A percentile compares a stretch with the other conserved stretches of the same genome.
phyloP scores from a whole-genome alignment of 2,797 vertebrate genomes.

The Caiman crocodilus region DNA sequence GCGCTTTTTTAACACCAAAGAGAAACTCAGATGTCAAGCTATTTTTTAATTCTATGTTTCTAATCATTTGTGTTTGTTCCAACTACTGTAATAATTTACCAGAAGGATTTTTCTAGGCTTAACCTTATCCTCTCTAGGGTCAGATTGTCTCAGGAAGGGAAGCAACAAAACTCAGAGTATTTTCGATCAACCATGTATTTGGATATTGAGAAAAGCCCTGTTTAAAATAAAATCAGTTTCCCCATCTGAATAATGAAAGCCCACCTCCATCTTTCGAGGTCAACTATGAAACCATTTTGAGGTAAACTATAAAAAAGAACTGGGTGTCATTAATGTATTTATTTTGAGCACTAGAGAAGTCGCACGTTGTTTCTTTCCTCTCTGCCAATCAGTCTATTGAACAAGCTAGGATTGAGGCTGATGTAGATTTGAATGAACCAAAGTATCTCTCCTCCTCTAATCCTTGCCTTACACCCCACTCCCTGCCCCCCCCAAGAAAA shows the following conservation, averaged over 20 bases:
- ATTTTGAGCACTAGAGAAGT: not conserved
- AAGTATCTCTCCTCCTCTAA: not conserved
- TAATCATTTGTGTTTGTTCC: not conserved
- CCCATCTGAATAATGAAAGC: too few relatives aligned
- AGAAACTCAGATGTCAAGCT: not conserved
- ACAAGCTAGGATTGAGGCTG: not conserved
- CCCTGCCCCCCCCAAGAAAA: not conserved
- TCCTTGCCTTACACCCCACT: rapidly evolving
- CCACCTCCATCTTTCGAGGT: too few relatives aligned
- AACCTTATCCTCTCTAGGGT: too few relatives aligned
- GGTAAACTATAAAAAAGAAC: too few relatives aligned
- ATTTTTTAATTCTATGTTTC: not conserved
- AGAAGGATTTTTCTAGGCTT: not conserved
- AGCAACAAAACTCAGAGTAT: not conserved
- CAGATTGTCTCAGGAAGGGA: not conserved
- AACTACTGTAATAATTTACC: not conserved
- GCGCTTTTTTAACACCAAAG: not conserved
- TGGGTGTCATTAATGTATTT: too few relatives aligned
- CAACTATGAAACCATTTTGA: too few relatives aligned
- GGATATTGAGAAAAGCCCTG: not conserved
- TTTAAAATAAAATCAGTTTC: not conserved
- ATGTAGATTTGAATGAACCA: not conserved
- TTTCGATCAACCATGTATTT: too few relatives aligned
- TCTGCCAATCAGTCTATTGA: not conserved
- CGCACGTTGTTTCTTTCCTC: not conserved